Base-by-base conservation (phyloP, 2,113 vertebrate species). In the Callaeas wilsoni region DNA sequence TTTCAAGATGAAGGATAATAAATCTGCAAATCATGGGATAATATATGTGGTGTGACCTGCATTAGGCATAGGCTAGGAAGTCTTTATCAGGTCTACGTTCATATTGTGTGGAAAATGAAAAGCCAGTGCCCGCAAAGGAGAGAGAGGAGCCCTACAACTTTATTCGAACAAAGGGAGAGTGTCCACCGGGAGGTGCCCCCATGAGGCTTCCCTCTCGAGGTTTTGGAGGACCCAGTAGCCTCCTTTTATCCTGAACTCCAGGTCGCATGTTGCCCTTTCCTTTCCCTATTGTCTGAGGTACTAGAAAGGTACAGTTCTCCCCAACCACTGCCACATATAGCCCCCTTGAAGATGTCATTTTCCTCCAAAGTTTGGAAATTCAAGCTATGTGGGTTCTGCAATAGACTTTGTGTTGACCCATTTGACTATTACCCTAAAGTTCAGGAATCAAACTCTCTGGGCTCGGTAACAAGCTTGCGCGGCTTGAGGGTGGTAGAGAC, bases 141-240 rank as follows among this genome's bases (percentile, higher is more conserved):
- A 47, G 9, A 6, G 11, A 47, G 30, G n/a, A 65, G 10, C 11
- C 42, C 30, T 25, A 29, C 35, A n/a, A n/a, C 19, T n/a, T 55
- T 25, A 56, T n/a, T 30, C 1, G 1, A 65, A 25, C 13, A 41
- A 56, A 56, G 30, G 23, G 8, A 46, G 27, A 46, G 19, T 13
- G 19, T 30, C 30, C 50, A 20, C 25, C 41, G 42, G 42, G 35
- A 5, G 1, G 0, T 29, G 30, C 2, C 4, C 6, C 19, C 30
- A 6, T 3, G 8, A 8, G 30, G 41, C 13, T 49, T 35, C 30
- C 50, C 41, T 57, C 20, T 75, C 10, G 7, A 41, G 19, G 30
- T 67, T 67, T 50, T 57, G 42, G 20, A 35, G 35, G 35, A 17
- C 25, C 2, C 15, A 49, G 60, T 10, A 67, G 26, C 21, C 16